phyloP scores from a whole-genome alignment of 1,140 invertebrate genomes.

The Stenopsyche tienmushanensis region DNA sequence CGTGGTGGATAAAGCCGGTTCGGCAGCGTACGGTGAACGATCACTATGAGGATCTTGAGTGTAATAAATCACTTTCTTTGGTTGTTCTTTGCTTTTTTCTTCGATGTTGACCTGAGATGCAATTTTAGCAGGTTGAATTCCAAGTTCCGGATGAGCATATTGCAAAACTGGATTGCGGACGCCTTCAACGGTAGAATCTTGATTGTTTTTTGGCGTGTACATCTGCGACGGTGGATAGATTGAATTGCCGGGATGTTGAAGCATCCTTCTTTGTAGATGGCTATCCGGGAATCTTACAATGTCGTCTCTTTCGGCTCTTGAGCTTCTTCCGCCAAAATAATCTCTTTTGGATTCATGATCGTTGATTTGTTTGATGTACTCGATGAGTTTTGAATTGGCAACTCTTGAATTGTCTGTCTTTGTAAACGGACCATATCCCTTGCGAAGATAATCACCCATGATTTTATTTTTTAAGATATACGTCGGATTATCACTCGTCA shows the following conservation, averaged over 20 bases:
- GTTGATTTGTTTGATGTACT: conserved; percentile 66
- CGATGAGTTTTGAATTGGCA: conserved; percentile 59
- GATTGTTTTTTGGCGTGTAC: conserved; percentile 57
- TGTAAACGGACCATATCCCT: conserved; percentile 59
- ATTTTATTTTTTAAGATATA: conserved; percentile 51
- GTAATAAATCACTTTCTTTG: conserved; percentile 48
- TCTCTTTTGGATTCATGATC: conserved; percentile 60
- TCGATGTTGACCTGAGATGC: conserved; percentile 46
- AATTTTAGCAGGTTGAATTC: conserved; percentile 70
- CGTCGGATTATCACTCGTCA: conserved; percentile 47
- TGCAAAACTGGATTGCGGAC: conserved; percentile 71
- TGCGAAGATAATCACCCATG: conserved; percentile 49
- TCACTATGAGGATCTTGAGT: conserved; percentile 48
- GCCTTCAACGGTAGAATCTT: conserved; percentile 58
- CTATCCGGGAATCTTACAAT: conserved; percentile 52
- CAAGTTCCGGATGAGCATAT: conserved; percentile 76
- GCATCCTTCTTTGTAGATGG: conserved; percentile 66
- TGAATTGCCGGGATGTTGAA: conserved; percentile 64
- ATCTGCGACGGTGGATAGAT: conserved; percentile 64
- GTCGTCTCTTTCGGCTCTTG: conserved; percentile 50
- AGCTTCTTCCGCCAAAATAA: conserved; percentile 57
- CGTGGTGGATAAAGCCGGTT: conserved; percentile 47
- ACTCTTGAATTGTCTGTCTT: conserved; percentile 59
- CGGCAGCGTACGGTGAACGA: conserved; percentile 48
- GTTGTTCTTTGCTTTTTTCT: conserved; percentile 48